Base-by-base conservation (phyloP, 2,797 vertebrate species). In the Graptemys geographica region DNA sequence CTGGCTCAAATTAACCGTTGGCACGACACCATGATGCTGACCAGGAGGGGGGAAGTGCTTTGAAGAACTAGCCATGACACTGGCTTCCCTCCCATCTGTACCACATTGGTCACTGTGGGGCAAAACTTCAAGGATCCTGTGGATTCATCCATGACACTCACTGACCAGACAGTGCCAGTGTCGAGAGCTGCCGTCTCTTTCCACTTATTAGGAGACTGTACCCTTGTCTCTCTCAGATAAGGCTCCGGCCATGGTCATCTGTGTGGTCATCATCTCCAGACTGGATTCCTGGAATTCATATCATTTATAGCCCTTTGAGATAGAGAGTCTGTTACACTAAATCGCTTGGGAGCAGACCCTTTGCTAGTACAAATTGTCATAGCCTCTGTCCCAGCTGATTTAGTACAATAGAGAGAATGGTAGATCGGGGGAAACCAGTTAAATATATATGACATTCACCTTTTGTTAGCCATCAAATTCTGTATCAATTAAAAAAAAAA, bases 361-460 rank as follows among this genome's bases (percentile, higher is more conserved):
- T 78, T 21, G 11, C n/a, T 74, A 79, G 18, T 1, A 0, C 83
- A 55, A 94, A n/a, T 87, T 82, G 83, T 44, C 0, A 0, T 27
- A 78, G 44, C 81, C 4, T 79, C 89, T 90, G 89, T 74, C 33
- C 79, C 69, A 91, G 85, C 78, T 37, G 72, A 90, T 82, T 81
- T 76, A 87, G 79, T 51, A 65, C 6, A 83, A 79, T 49, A 52
- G 0, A 1, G 47, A 62, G 41, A 44, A 84, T 0, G 0, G 3
- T 86, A 69, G 55, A 94, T 88, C 37, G 47, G 84, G 51, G 25
- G 90, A 94, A 76, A 83, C 49, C 69, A 83, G 33, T 23, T 52
- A 90, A 95, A 86, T 15, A 91, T 79, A 51, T 2, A 72, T 91
- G 88, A 93, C 83, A 92, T 94, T 94, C 95, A 90, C 83, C 90